Base-by-base conservation (phyloP, 2,888 invertebrate species). In the Nematopogon swammerdamellus region DNA sequence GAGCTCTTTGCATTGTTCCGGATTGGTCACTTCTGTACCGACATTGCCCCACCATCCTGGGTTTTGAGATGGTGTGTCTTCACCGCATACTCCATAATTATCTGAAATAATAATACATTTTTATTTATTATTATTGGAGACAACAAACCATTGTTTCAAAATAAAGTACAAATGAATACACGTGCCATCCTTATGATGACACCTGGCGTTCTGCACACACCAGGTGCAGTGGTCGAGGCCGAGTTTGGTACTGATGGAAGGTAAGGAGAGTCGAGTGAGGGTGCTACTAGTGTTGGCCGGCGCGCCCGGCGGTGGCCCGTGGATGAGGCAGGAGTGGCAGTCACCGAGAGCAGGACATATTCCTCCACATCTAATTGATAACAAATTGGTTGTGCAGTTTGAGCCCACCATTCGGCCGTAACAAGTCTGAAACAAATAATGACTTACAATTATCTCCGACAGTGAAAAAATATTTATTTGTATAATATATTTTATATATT, bases 161-260 rank as follows among this genome's bases (percentile, higher is more conserved):
- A 25, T 25, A 25, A 25, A 25, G n/a, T 25, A 25, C 4, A 25
- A 25, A 8, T 25, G 25, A 6, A 25, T 25, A 50, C 63, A 67
- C 63, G 70, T 76, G 82, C 89, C 91, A 61, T 92, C 89, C 60
- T 89, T 88, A 59, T 91, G 90, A 66, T 95, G 94, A 63, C 96
- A 96, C 44, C 90, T 82, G 0, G 92, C 92, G 63, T 93, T 93
- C 64, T 95, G 94, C 2, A 96, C 95, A 65, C 95, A 96, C 95
- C 96, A 96, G 44, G 88, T 89, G 63, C 93, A 94, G 57, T 91
- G 89, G 49, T 88, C 88, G 2, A 92, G 71, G 18, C 90, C 88
- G 49, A 92, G 68, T 62, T 91, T 90, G 56, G 87, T 86, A 48
- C 91, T 89, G 46, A 91, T 89, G 1, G 80, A 80, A 1, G 80